Base-by-base conservation (phyloP, 1,140 invertebrate genomes). In the Acarapis woodi region DNA sequence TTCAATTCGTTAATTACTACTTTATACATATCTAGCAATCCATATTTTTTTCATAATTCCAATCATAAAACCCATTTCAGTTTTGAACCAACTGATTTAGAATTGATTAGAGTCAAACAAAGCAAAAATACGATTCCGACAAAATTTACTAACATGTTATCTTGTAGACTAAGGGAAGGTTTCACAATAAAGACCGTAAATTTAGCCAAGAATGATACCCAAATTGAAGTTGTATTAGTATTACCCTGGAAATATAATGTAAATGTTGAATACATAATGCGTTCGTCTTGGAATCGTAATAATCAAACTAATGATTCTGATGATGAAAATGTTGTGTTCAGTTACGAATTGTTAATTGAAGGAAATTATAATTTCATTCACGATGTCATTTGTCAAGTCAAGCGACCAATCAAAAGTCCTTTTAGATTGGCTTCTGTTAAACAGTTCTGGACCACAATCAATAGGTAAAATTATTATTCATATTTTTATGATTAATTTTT, bases 201-300 rank as follows among this genome's bases (percentile, higher is more conserved):
- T 37, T 25, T 48, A 35, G 8, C 31, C 6, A 51, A 46, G 33
- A 54, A 53, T 40, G 68, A 71, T 39, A 65, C 60, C 39, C 52
- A 59, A 43, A 51, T 73, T 29, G 66, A 73, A 55, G 61, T 78
- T 22, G 61, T 56, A 38, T 56, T 78, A 24, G 57, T 68, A 32
- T 52, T 76, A 28, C 66, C 71, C 14, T 78, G 73, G 73, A 71
- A 71, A 48, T 65, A 68, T 42, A 64, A 68, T 47, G 67, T 73
- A 40, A 69, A 63, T 45, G 62, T 78, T 34, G 68, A 74, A 49
- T 77, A 76, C 49, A 53, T 60, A 29, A 53, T 71, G 10, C 57
- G 53, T 5, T 63, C 66, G 19, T 49, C 61, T 14, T 71, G 70
- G 67, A 66, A 66, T 28, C 47, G 6, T 18, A 42, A 41, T 29